These are phyloP conservation scores for Cranoglanis bouderius DNA, from an alignment of 2,113 vertebrate genomes.

Conservation along the genomic window DNA sequence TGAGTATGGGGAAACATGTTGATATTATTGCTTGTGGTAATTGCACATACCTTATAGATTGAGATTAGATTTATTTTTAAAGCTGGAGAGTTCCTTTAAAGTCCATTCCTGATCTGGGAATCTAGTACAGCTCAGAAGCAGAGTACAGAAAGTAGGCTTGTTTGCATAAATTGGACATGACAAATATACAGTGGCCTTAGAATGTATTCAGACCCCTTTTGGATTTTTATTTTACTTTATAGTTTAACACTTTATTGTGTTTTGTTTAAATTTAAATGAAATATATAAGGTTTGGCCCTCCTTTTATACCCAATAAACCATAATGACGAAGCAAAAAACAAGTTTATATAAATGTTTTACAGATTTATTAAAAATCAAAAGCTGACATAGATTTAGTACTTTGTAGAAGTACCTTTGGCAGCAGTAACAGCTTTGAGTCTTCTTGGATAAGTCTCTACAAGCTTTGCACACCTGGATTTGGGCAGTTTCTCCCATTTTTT, in stretches of 20 bases:
- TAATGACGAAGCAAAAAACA: background rate
- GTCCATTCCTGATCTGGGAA: background rate
- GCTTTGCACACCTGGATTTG: background rate
- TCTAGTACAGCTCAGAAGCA: background rate
- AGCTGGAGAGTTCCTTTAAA: background rate
- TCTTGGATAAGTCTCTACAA: background rate
- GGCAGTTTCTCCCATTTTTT: background rate
- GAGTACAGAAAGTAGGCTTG: background rate
- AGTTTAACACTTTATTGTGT: background rate
- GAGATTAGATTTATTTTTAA: no score
- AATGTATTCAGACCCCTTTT: background rate
- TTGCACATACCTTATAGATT: background rate
- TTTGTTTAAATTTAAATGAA: background rate
- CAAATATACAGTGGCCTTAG: background rate
- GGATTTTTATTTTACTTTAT: background rate
- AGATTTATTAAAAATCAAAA: background rate
- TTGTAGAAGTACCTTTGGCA: background rate
- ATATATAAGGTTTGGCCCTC: background rate
- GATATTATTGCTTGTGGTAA: background rate
- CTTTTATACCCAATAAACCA: background rate
- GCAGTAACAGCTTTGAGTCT: background rate
- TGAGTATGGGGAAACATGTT: background rate
- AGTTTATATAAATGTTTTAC: background rate
- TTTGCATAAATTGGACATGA: background rate
- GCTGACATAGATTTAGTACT: background rate